Conservation (phyloP, 2,797 vertebrate genomes). For the Neomorphus geoffroyi region DNA sequence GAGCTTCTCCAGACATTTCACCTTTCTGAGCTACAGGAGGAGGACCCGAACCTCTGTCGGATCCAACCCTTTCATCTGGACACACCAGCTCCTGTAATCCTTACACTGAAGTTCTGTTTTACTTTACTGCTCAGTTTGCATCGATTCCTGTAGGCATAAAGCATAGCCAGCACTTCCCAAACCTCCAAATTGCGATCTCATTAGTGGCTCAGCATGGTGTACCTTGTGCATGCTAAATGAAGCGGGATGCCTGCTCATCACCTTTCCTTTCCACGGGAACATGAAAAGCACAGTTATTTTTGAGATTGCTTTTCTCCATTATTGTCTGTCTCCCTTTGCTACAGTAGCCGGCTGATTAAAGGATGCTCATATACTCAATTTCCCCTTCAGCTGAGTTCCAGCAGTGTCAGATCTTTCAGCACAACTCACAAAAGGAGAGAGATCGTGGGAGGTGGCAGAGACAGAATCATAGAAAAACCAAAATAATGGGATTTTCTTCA, state of each 20-base stretch:
- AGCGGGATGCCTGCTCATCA: background rate
- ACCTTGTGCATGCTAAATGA: background rate
- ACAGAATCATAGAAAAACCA: background rate
- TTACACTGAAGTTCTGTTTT: background rate
- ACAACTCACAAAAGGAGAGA: background rate
- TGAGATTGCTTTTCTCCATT: background rate
- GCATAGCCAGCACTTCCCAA: constrained; percentile 1
- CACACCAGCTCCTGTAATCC: background rate
- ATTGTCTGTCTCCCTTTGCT: background rate
- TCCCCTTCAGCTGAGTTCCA: background rate
- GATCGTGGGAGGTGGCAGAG: background rate
- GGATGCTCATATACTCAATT: background rate
- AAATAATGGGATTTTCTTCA: background rate
- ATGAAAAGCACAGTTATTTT: constrained; percentile 5
- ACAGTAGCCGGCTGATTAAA: background rate
- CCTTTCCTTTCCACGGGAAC: background rate
- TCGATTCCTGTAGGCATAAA: background rate
- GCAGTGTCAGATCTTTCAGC: background rate
- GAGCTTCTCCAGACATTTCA: background rate
- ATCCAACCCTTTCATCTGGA: background rate
- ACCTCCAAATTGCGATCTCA: constrained; percentile 21
- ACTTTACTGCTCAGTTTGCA: background rate
- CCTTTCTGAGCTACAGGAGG: fast-evolving
- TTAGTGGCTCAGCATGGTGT: constrained; percentile 31
- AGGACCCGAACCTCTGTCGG: background rate